These are phyloP conservation scores for Tetranychus truncatus DNA, from an alignment of 2,888 invertebrate species.

Conservation along the genomic window DNA sequence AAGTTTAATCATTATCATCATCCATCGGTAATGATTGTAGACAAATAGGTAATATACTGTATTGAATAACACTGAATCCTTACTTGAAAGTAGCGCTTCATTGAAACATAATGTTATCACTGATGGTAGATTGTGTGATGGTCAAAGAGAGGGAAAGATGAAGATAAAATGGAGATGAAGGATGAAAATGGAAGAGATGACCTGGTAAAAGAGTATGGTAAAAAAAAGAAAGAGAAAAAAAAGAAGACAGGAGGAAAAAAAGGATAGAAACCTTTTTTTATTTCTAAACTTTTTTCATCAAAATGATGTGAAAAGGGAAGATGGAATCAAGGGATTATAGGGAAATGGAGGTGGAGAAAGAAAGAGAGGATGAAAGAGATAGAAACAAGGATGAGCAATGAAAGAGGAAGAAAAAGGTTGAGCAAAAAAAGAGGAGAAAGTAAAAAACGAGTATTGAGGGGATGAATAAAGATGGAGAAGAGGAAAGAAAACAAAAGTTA, in stretches of 20 bases:
- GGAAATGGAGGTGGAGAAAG: constrained; percentile 1
- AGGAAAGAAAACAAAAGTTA: background rate
- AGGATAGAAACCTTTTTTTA: background rate
- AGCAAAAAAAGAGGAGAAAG: background rate
- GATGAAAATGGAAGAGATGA: background rate
- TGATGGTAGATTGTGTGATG: background rate
- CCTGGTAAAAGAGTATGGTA: background rate
- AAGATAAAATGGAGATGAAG: background rate
- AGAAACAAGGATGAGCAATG: background rate
- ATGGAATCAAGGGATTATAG: background rate
- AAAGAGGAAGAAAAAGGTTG: background rate
- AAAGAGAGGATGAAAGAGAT: background rate
- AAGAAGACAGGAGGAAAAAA: background rate
- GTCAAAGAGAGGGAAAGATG: background rate
- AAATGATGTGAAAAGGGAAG: background rate
- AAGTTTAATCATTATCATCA: too few relatives aligned
- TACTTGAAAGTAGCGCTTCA: too few relatives aligned
- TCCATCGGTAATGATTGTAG: too few relatives aligned
- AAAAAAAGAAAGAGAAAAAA: background rate
- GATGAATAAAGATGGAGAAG: background rate
- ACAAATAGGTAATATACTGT: too few relatives aligned
- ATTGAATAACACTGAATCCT: too few relatives aligned
- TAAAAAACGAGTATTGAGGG: background rate
- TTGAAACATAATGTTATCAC: too few relatives aligned
- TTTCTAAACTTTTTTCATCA: background rate